These are phyloP conservation scores for Nasua narica DNA, from an alignment of 2,797 vertebrate species.

Conservation along the genomic window DNA sequence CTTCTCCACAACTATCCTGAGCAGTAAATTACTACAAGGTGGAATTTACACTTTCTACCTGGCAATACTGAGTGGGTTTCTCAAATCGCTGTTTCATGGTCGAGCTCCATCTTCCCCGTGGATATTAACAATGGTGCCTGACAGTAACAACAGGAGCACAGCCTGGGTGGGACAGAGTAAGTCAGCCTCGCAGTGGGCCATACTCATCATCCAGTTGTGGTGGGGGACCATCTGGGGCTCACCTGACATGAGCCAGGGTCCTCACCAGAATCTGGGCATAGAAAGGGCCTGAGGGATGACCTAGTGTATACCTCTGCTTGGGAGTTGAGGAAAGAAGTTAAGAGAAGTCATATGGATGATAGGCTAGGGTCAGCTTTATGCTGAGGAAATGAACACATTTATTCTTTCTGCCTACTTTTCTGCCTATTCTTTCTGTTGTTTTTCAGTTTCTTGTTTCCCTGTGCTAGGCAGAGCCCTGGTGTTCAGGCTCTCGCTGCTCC, in stretches of 20 bases:
- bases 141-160: not conserved
- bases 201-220: rapidly evolving
- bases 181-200: not conserved
- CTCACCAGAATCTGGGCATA: not conserved
- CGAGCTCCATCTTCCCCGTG: not conserved
- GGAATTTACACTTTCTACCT: not conserved
- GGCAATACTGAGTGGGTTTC: not conserved
- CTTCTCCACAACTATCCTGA: not conserved
- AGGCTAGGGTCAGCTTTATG: not conserved
- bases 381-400: too few species aligned
- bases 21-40: not conserved
- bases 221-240: not conserved
- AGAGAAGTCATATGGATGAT: not conserved
- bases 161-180: too few species aligned
- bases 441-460: not conserved
- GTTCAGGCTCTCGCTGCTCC: too few species aligned
- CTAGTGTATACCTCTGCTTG: not conserved
- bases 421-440: too few species aligned
- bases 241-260: too few species aligned
- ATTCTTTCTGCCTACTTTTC: too few species aligned
- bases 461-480: too few species aligned
- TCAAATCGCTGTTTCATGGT: not conserved
- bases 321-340: not conserved
- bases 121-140: not conserved
- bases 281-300: not conserved